Evolutionary conservation across 2,113 vertebrate species (phyloP).

Genomic region (Plotosus lineatus): DNA sequence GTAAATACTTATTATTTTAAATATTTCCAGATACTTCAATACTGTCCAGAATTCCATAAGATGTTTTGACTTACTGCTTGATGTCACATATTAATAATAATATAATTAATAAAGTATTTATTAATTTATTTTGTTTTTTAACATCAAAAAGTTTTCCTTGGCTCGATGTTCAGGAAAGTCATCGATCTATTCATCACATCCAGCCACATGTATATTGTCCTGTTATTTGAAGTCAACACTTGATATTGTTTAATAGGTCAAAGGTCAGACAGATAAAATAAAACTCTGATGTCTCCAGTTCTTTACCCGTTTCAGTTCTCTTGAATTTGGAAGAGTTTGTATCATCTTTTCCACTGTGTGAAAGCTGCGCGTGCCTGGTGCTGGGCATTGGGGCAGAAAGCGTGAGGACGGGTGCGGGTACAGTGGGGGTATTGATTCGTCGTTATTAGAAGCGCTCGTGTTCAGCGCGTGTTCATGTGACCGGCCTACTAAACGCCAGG

Average conservation of each 20-base stretch:
- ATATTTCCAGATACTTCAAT: too few species aligned
- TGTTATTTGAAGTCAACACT: not conserved
- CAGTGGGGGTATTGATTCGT: constrained; percentile 54
- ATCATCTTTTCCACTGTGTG: constrained; percentile 15
- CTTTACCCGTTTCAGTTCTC: constrained; percentile 1
- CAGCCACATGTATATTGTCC: not conserved
- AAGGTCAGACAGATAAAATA: not conserved
- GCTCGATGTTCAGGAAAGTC: too few species aligned
- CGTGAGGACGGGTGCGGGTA: constrained; percentile 45
- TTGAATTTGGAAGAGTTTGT: constrained; percentile 31
- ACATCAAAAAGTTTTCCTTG: too few species aligned
- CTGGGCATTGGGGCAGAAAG: constrained; percentile 39
- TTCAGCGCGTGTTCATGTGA: constrained; percentile 47
- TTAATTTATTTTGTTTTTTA: too few species aligned
- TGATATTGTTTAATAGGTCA: not conserved
- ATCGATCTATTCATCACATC: not conserved
- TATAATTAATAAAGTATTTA: too few species aligned
- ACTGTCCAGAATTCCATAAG: too few species aligned
- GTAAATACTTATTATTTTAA: too few species aligned
- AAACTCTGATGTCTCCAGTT: not conserved
- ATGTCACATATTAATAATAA: too few species aligned
- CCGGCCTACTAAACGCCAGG: constrained; percentile 50
- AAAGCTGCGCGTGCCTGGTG: constrained; percentile 27
- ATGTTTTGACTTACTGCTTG: too few species aligned
- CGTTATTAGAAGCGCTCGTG: constrained; percentile 47